A percentile compares a stretch with the other conserved stretches of the same genome.
phyloP scores from a whole-genome alignment of 2,888 invertebrate species.

The Stenurella melanura region DNA sequence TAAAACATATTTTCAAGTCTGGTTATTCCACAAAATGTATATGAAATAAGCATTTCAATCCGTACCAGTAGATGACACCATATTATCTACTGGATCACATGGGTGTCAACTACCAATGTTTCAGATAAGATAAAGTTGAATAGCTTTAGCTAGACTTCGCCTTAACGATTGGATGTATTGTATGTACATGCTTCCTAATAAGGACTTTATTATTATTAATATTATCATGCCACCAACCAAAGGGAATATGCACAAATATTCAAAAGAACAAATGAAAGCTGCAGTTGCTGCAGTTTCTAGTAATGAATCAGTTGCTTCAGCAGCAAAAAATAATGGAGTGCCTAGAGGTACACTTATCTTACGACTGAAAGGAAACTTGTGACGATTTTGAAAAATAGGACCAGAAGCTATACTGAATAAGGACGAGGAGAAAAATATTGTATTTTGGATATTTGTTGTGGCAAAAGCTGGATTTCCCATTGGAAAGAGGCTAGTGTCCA shows the following conservation, averaged over 20 bases:
- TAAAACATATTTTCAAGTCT: not conserved
- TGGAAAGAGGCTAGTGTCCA: constrained; percentile 25
- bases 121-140: too few relatives aligned
- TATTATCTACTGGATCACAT: not conserved
- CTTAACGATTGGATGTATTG: too few relatives aligned
- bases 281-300: not conserved
- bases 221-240: constrained; percentile 17
- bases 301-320: constrained; percentile 2
- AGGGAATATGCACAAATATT: constrained; percentile 11
- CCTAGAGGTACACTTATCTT: constrained; percentile 6
- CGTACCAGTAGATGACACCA: constrained; percentile 18
- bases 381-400: not conserved
- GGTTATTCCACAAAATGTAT: not conserved
- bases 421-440: constrained; percentile 29
- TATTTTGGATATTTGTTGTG: constrained; percentile 17
- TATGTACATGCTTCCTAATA: too few relatives aligned
- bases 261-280: constrained; percentile 10
- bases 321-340: constrained; percentile 11
- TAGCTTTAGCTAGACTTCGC: too few relatives aligned
- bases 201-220: too few relatives aligned
- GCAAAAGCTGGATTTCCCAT: constrained; percentile 20
- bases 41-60: not conserved
- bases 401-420: constrained; percentile 22
- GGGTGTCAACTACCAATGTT: constrained; percentile 25
- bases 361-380: too few relatives aligned